Base-by-base conservation (phyloP, 2,113 vertebrate genomes). In the Chelonoidis abingdonii region DNA sequence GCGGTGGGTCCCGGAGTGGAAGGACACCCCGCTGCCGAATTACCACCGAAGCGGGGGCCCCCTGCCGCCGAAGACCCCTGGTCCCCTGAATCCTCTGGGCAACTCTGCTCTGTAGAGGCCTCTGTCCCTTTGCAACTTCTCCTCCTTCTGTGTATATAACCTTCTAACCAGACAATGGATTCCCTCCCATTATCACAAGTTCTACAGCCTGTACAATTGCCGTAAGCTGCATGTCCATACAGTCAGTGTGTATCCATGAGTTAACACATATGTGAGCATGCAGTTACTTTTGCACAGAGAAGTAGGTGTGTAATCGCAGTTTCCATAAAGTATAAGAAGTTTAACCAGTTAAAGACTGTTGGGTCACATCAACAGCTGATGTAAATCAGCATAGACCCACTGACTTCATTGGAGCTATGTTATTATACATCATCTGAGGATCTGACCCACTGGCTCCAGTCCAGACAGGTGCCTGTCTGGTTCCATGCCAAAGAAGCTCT, bases 141-240 rank as follows among this genome's bases (percentile, higher is more conserved):
- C 96, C 92, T 95, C 92, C 83, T 95, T 92, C 96, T 93, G 91
- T 35, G 78, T 95, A 93, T 97, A 92, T 98, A 96, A 98, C 95
- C 90, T 98, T 98, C 95, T 97, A 97, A 97, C 96, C 84, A 92
- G 89, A 95, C 95, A 97, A 97, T 94, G 91, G 52, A 94, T 97
- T 91, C 95, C 86, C 89, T 97, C 81, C 83, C 83, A 72, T 82
- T 92, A 81, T 92, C 85, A 53, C 87, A 96, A 96, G 89, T 97
- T 93, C 81, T 78, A 35, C 59, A 78, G 83, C 85, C 93, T 69
- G 31, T 93, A 93, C 97, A 97, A 92, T 94, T 97, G 89, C 91
- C 0, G 0, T 95, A 94, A 90, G 94, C 97, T 98, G 98, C 98
- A 97, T 98, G 98, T 97, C 96, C 93, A 93, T 92, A 87, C 98